Percentiles rank a stretch among this genome's conserved stretches.
These are phyloP conservation scores for Xylophagus ater DNA, from an alignment of 2,888 invertebrate species.

Conservation along the genomic window DNA sequence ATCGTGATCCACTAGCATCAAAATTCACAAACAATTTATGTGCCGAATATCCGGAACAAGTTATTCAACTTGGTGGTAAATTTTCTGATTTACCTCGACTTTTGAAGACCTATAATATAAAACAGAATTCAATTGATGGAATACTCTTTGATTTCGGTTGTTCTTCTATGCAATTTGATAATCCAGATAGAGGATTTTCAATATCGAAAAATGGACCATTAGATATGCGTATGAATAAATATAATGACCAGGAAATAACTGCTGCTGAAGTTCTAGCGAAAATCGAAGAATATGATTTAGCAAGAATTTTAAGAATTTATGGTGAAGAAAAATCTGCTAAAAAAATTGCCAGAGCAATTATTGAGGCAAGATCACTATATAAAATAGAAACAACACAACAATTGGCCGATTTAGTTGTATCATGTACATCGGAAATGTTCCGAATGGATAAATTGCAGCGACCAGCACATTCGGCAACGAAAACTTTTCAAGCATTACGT, in stretches of 20 bases:
- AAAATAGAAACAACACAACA: conserved; percentile 72
- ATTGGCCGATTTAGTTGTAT: conserved; percentile 61
- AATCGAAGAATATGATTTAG: conserved; percentile 65
- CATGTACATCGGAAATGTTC: conserved; percentile 45
- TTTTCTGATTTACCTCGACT: conserved; percentile 77
- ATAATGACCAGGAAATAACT: conserved; percentile 57
- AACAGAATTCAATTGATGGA: conserved; percentile 63
- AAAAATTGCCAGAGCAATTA: conserved; percentile 75
- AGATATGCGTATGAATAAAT: conserved; percentile 94
- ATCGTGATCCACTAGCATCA: conserved; percentile 76
- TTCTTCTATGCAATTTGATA: conserved; percentile 91
- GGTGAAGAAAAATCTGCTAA: conserved; percentile 84
- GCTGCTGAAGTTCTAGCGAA: conserved; percentile 79
- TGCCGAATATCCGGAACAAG: conserved; percentile 53
- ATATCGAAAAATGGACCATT: conserved; percentile 74
- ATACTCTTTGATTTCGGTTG: conserved; percentile 88
- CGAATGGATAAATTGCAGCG: conserved; percentile 63
- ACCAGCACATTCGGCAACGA: conserved; percentile 73
- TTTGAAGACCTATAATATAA: conserved; percentile 47
- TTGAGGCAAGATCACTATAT: conserved; percentile 69
- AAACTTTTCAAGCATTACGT: conserved; percentile 83
- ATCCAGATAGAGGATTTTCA: conserved; percentile 72
- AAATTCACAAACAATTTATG: conserved; percentile 54
- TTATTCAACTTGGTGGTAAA: conserved; percentile 71
- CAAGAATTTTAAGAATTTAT: conserved; percentile 76